phyloP scores from a whole-genome alignment of 2,888 invertebrate genomes.

The Salpingus planirostris region DNA sequence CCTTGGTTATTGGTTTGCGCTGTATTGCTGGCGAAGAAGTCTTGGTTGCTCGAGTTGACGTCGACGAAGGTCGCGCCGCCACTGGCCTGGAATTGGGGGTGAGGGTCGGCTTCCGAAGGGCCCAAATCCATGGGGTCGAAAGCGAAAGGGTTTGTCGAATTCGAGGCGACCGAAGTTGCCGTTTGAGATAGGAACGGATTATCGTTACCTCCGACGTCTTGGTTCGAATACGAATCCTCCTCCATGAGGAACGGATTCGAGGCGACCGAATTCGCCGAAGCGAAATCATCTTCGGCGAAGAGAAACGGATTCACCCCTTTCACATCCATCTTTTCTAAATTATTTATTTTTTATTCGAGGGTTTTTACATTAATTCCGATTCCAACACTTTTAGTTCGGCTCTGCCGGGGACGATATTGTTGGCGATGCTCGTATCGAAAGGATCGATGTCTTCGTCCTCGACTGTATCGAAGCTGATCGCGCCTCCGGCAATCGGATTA shows the following conservation, averaged over 20 bases:
- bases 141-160: conserved; percentile 60
- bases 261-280: conserved; percentile 44
- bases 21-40: conserved; percentile 4
- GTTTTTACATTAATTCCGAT: conserved; percentile 59
- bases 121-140: conserved; percentile 40
- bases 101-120: conserved; percentile 30
- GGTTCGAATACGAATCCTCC: conserved; percentile 32
- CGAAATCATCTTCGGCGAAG: conserved; percentile 60
- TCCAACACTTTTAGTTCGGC: conserved; percentile 71
- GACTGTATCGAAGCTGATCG: too few species aligned
- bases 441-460: conserved; percentile 61
- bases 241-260: conserved; percentile 63
- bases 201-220: conserved; percentile 36
- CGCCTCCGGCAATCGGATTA: too few species aligned
- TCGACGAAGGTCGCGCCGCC: conserved; percentile 7
- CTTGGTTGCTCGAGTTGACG: conserved; percentile 4
- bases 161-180: conserved; percentile 28
- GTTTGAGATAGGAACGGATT: conserved; percentile 63
- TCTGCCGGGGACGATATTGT: conserved; percentile 63
- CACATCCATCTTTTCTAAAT: conserved; percentile 29
- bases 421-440: conserved; percentile 76
- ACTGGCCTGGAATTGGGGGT: too few species aligned
- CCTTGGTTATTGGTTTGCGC: conserved; percentile 5
- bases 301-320: conserved; percentile 70
- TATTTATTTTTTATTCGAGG: not conserved